Percentiles rank a stretch among this genome's conserved stretches.
Evolutionary conservation across 2,113 vertebrate species (phyloP).

Genomic region (Trogon melanurus): DNA sequence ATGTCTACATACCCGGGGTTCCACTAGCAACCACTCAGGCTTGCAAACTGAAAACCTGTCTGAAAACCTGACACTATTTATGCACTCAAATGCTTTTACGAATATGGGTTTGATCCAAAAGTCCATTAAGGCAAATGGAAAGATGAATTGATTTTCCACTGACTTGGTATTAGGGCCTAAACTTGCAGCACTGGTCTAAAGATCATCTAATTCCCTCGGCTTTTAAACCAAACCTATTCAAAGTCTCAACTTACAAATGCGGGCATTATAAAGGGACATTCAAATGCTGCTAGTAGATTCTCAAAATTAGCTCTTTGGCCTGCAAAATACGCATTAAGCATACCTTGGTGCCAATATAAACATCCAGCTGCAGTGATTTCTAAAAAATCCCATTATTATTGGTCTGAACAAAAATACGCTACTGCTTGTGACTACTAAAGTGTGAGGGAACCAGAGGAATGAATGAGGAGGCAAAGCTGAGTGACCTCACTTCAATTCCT

Average conservation of each 20-base stretch:
- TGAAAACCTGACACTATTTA: conserved; percentile 20
- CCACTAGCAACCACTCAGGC: background rate
- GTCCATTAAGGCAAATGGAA: conserved; percentile 62
- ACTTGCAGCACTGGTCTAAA: background rate
- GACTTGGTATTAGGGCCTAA: conserved; percentile 16
- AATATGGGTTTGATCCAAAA: conserved; percentile 52
- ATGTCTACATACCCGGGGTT: background rate
- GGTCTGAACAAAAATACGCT: conserved; percentile 10
- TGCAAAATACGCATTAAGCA: background rate
- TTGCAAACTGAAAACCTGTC: conserved; percentile 38
- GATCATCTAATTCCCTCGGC: background rate
- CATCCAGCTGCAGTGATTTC: conserved; percentile 7
- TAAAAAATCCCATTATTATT: conserved; percentile 18
- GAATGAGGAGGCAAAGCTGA: conserved; percentile 4
- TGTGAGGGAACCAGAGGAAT: background rate
- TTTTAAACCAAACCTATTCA: background rate
- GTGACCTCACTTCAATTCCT: background rate
- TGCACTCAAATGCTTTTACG: conserved; percentile 51
- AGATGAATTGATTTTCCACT: conserved; percentile 47
- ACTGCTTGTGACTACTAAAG: background rate
- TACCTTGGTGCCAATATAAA: conserved; percentile 19
- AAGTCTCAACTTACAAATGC: conserved; percentile 23
- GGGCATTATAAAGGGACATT: conserved; percentile 4
- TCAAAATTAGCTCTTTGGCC: background rate
- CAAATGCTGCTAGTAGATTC: background rate